phyloP scores from a whole-genome alignment of 2,113 vertebrate genomes.

The Aix galericulata region DNA sequence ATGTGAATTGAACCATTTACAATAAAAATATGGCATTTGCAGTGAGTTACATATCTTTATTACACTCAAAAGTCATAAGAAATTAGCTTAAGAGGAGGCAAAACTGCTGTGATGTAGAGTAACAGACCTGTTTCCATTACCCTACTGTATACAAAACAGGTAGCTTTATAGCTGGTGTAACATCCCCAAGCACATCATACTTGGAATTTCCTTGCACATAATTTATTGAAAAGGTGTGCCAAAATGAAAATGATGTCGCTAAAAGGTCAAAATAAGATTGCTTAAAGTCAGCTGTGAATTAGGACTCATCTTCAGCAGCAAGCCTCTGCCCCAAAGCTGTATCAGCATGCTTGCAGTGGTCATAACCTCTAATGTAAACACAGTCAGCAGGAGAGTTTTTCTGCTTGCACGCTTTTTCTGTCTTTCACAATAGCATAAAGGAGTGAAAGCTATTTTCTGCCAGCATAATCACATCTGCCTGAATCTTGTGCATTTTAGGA shows the following conservation, averaged over 20 bases:
- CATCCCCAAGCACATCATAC: neutral
- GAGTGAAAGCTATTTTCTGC: neutral
- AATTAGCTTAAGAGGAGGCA: neutral
- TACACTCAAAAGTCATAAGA: neutral
- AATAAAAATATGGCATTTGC: neutral
- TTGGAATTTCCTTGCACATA: neutral
- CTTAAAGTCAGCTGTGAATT: neutral
- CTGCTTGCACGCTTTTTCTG: neutral
- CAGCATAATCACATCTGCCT: neutral
- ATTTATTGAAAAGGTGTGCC: neutral
- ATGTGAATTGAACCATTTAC: neutral
- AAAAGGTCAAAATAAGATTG: neutral
- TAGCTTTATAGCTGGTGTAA: neutral
- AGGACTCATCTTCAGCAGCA: neutral
- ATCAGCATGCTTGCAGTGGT: neutral
- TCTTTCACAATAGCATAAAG: neutral
- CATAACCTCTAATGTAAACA: neutral
- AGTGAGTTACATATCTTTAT: neutral
- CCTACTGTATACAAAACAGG: fast-evolving
- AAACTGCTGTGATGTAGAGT: neutral
- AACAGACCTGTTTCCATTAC: neutral
- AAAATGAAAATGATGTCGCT: neutral
- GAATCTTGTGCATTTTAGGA: neutral
- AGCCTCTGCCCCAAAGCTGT: neutral
- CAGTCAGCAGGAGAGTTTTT: neutral